Evolutionary conservation across 1,140 invertebrate species (phyloP), one percentile per base, ranked within the genome.

Genomic region (Apis cerana): DNA sequence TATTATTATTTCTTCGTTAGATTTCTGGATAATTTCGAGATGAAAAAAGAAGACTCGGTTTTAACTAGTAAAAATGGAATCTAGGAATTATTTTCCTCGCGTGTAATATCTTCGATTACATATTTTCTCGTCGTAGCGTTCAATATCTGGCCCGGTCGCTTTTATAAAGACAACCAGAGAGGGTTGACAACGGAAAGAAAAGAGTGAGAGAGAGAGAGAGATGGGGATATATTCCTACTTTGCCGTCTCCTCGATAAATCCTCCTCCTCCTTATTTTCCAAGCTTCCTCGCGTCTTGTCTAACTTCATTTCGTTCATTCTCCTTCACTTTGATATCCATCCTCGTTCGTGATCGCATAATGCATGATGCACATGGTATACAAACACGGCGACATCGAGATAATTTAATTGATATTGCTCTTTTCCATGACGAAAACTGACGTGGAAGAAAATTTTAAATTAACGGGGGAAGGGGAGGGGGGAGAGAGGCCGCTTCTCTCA

Each of bases 1-100:
- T 58, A 59, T 68, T 67, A 80, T 87, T 87, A 87, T 84, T 86
- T 76, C 68, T 84, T 85, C 86, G 80, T 87, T 86, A 87, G 59
- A 68, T 72, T 80, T 58, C 33, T 87, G 86, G 86, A 87, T 87
- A 86, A 87, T 87, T n/a, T 12, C 67, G 17, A 72, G 62, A 48
- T 52, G 43, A 59, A 64, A 71, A 62, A 48, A 19, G 4, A 19
- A 61, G 17, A 8, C 43, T 62, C 33, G 19, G 67, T 7, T 68
- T 43, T 43, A 43, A 10, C 50, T 48, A 72, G 69, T 48, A 15
- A 72, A 79, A 79, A 52, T 62, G 43, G 11, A 19, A 62, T 62
- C 19, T 23, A 10, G 58, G 58, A 61, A 75, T 62, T 75, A 59
- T 61, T 64, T 72, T 54, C 10, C 50, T 72, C 50, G 50, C 61